These are phyloP conservation scores for Gymnoscopelus braueri DNA, from an alignment of 2,797 vertebrate species.

Conservation along the genomic window DNA sequence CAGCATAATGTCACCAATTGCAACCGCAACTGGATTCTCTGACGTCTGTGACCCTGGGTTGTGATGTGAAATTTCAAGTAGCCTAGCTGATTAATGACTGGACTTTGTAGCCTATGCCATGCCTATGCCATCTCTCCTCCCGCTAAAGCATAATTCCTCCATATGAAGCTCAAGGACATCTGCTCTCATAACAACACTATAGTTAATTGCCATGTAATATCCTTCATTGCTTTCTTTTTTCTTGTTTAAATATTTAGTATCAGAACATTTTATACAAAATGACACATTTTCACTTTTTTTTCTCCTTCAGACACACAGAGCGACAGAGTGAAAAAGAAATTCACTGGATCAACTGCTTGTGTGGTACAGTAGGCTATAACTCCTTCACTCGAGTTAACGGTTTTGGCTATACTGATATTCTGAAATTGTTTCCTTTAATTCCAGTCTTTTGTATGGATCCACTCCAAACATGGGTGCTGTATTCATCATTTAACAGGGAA, in stretches of 20 bases:
- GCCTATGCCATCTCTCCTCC: slow-evolving; percentile 4
- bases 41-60: slow-evolving; percentile 49
- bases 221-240: slow-evolving; percentile 24
- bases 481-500: neutral
- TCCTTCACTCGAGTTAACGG: neutral
- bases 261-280: slow-evolving; percentile 15
- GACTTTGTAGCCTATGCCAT: slow-evolving; percentile 41
- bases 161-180: slow-evolving; percentile 40
- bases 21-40: slow-evolving; percentile 45
- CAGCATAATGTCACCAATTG: slow-evolving; percentile 65
- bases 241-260: slow-evolving; percentile 1
- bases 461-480: neutral
- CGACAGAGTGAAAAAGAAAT: too few species aligned
- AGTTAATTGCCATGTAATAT: slow-evolving; percentile 47
- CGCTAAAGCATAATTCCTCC: slow-evolving; percentile 2
- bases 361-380: too few species aligned
- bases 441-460: neutral
- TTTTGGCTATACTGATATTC: neutral
- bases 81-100: slow-evolving; percentile 61
- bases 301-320: neutral
- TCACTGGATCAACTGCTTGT: too few species aligned
- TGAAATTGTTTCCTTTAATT: neutral
- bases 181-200: slow-evolving; percentile 48
- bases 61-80: slow-evolving; percentile 60
- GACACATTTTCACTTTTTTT: slow-evolving; percentile 17